Evolutionary conservation across 2,888 invertebrate genomes (phyloP).

Genomic region (Encarsia formosa): DNA sequence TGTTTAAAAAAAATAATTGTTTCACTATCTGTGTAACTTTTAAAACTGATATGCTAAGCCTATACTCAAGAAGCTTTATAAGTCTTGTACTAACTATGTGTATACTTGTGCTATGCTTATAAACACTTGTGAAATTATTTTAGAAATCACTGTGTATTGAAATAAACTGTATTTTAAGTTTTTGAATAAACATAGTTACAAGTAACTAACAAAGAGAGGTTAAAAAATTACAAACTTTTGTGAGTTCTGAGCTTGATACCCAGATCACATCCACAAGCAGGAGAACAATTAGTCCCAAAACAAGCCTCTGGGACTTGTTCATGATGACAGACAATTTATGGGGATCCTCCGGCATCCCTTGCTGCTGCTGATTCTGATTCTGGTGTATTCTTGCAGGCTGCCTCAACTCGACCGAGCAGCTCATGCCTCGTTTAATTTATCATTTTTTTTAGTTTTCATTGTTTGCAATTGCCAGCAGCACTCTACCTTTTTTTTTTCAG

Average conservation of each 20-base stretch:
- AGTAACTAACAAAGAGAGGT: too few species aligned
- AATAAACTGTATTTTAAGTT: background rate
- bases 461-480: too few species aligned
- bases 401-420: conserved; percentile 47
- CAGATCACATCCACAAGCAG: conserved; percentile 91
- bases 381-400: too few species aligned
- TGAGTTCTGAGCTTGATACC: conserved; percentile 92
- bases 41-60: too few species aligned
- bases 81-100: too few species aligned
- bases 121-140: too few species aligned
- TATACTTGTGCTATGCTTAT: too few species aligned
- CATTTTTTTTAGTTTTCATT: conserved; percentile 30
- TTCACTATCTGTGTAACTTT: too few species aligned
- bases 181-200: background rate
- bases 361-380: too few species aligned
- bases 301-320: conserved; percentile 68
- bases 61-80: too few species aligned
- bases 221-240: conserved; percentile 68
- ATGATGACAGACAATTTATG: conserved; percentile 52
- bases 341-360: conserved; percentile 50
- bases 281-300: conserved; percentile 81
- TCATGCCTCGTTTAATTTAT: conserved; percentile 36
- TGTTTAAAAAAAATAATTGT: background rate
- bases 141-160: too few species aligned
- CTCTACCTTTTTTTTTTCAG: too few species aligned